phyloP scores from a whole-genome alignment of 2,888 invertebrate species.

The Watsonalla binaria region DNA sequence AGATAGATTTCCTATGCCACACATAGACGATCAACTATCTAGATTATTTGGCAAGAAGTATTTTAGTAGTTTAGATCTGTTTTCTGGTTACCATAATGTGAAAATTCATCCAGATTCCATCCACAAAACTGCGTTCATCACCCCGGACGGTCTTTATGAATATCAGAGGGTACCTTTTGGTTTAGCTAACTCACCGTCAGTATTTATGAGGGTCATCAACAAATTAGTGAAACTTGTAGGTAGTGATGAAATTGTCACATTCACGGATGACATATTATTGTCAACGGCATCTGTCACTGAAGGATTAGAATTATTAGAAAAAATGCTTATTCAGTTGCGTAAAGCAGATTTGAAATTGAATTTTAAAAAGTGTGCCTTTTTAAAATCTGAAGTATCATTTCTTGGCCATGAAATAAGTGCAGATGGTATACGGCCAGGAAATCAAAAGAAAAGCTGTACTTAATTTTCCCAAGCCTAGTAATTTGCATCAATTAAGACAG shows the following conservation, averaged over 20 bases:
- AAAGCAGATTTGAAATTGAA: conserved; percentile 21
- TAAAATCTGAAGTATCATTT: conserved; percentile 16
- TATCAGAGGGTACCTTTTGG: conserved; percentile 20
- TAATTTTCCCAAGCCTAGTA: conserved; percentile 17
- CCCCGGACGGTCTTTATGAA: conserved; percentile 19
- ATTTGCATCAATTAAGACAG: conserved; percentile 23
- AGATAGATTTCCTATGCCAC: conserved; percentile 23
- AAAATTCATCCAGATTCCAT: conserved; percentile 8
- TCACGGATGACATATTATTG: conserved; percentile 16
- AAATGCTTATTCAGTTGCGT: conserved; percentile 8
- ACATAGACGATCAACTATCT: conserved; percentile 23
- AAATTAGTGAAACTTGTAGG: conserved; percentile 11
- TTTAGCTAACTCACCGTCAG: conserved; percentile 18
- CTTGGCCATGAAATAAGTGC: conserved; percentile 22
- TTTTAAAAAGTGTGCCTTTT: conserved; percentile 22
- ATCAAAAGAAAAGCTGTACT: conserved; percentile 13
- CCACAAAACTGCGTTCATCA: conserved; percentile 20
- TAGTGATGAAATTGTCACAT: conserved; percentile 4
- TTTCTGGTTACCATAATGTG: conserved; percentile 20
- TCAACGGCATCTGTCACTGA: conserved; percentile 9
- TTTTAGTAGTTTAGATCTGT: conserved; percentile 20
- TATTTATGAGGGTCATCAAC: conserved; percentile 15
- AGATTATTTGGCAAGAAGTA: conserved; percentile 17
- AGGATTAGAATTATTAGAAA: conserved; percentile 9
- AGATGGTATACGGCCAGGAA: conserved; percentile 16